Base-by-base conservation (phyloP, 2,797 vertebrate genomes). In the Arnoldichthys spilopterus region DNA sequence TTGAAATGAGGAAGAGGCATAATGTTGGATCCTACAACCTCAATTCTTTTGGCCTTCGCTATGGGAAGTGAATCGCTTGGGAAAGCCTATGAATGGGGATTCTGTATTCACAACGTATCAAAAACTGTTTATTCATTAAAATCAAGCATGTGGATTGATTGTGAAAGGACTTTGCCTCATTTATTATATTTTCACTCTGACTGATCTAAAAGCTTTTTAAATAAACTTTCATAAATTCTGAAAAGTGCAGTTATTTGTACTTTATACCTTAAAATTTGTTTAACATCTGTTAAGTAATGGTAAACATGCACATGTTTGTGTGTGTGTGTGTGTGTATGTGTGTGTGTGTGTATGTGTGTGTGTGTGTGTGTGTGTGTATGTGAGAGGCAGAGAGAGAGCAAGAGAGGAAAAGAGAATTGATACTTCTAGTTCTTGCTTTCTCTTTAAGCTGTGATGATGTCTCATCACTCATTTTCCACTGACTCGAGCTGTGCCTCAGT, bases 41-140 rank as follows among this genome's bases (percentile, higher is more conserved):
- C 84, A 95, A 95, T 80, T 93, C 94, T 2, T 95, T 95, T 0
- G 93, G 94, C 24, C 87, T 95, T 59, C 91, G 94, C 77, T 95
- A 94, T 0, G 94, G 95, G 68, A 92, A 93, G 82, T 87, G 87
- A 85, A n/a, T n/a, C n/a, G n/a, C n/a, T n/a, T n/a, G n/a, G n/a
- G n/a, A n/a, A n/a, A n/a, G n/a, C n/a, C n/a, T n/a, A n/a, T n/a
- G n/a, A 45, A 76, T 12, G 43, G 37, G 24, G 12, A 30, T 64
- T 76, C n/a, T 73, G 59, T 22, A 22, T 53, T 30, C 61, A 3
- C 26, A 49, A 43, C 40, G 56, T 59, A 59, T 59, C 0, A 58
- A 28, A 24, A 26, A 26, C 24, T 26, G 6, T 58, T 56, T 24
- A 58, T 11, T 22, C 20, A 54, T 22, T 54, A 30, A 62, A 62